Evolutionary conservation across 2,888 invertebrate species (phyloP).

Genomic region (Aporophyla lueneburgensis): DNA sequence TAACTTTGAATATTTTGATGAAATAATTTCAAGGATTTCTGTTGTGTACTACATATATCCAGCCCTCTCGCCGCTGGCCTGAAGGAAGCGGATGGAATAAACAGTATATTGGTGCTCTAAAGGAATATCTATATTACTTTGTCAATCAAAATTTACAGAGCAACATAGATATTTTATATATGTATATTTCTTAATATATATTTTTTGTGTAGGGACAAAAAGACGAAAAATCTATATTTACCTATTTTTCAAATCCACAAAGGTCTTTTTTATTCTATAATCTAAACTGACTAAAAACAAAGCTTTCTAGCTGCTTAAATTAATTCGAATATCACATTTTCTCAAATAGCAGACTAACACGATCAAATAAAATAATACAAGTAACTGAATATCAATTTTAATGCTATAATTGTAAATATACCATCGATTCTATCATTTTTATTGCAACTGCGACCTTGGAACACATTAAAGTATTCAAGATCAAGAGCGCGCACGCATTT

Average conservation of each 20-base stretch:
- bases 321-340: background rate
- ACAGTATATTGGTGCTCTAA: background rate
- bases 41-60: too few relatives aligned
- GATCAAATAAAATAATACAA: background rate
- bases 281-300: too few relatives aligned
- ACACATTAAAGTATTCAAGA: slow-evolving; percentile 54
- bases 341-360: background rate
- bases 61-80: background rate
- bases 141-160: background rate
- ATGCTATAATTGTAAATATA: slow-evolving; percentile 4
- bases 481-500: slow-evolving; percentile 62
- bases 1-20: too few relatives aligned
- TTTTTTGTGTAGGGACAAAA: background rate
- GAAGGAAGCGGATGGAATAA: background rate
- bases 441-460: slow-evolving; percentile 44
- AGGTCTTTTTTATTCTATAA: too few relatives aligned
- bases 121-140: background rate
- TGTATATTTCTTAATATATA: too few relatives aligned
- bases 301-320: too few relatives aligned
- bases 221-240: too few relatives aligned
- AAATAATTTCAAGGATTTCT: too few relatives aligned
- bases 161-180: too few relatives aligned
- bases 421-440: background rate
- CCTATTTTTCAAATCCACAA: background rate
- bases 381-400: background rate